Evolutionary conservation across 2,797 vertebrate genomes (phyloP), one percentile per base, ranked within the genome.

Genomic region (Adrianichthys oophorus): DNA sequence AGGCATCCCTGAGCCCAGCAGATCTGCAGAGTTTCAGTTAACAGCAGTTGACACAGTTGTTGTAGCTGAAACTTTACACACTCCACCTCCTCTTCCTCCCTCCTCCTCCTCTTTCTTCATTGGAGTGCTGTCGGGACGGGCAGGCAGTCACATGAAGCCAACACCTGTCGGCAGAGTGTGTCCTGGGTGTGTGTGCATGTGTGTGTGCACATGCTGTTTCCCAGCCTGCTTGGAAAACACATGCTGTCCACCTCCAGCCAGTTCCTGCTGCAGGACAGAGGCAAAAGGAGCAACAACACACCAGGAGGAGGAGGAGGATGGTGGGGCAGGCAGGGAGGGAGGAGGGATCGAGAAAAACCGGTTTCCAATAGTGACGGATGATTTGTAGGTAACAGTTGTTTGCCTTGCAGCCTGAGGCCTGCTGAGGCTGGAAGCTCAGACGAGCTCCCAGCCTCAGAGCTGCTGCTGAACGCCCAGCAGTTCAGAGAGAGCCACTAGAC

Each of bases 341-440:
- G 72, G 59, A 57, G 78, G 76, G 64, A 74, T n/a, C n/a, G 79
- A 26, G 80, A 75, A 84, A 84, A 90, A 89, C 90, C 84, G 84
- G 89, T 91, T 90, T 87, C 79, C 80, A 76, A 72, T 72, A 59
- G 87, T 85, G 87, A 89, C 82, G 78, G 86, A 82, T 91, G 86
- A 87, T 84, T 87, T 89, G 85, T 84, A 84, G 87, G 79, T 80
- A 90, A 86, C 86, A 86, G 84, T 90, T 81, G 85, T 87, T 90
- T 87, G 86, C 80, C 75, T 74, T 77, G 72, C 75, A 79, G 80
- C 79, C 74, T 45, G 62, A 70, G 73, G 80, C 75, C 70, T 53
- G 70, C 44, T 37, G 32, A 37, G 32, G 32, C 41, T 1, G 29
- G 44, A 5, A 18, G 41, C 59, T 72, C 62, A 15, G 15, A 47